Evolutionary conservation across 1,140 invertebrate species (phyloP).

Genomic region (Dreissena polymorpha): DNA sequence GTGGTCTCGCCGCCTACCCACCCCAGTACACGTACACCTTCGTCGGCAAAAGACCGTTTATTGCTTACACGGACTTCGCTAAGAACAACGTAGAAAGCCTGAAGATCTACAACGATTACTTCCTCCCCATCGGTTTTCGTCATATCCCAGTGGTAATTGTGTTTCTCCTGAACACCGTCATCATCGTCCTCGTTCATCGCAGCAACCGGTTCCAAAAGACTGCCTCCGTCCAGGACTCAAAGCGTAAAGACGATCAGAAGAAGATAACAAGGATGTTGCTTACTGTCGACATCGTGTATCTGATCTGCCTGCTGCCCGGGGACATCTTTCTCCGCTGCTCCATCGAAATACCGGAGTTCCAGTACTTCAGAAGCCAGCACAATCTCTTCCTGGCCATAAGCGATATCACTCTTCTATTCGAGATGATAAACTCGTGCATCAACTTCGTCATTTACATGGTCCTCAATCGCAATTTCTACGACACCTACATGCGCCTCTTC

Average conservation of each 20-base stretch:
- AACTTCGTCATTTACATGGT: conserved; percentile 65
- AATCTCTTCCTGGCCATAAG: conserved; percentile 59
- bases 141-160: conserved; percentile 52
- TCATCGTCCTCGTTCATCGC: conserved; percentile 44
- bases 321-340: conserved; percentile 38
- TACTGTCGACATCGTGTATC: conserved; percentile 46
- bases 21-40: conserved; percentile 24
- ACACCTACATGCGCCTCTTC: conserved; percentile 40
- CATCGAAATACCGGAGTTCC: conserved; percentile 32
- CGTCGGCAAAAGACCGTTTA: neutral
- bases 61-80: conserved; percentile 46
- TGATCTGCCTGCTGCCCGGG: conserved; percentile 56
- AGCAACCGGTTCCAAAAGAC: conserved; percentile 20
- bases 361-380: conserved; percentile 52
- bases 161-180: conserved; percentile 46
- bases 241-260: conserved; percentile 18
- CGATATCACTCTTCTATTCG: conserved; percentile 53
- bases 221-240: neutral
- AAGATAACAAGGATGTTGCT: conserved; percentile 56
- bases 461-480: conserved; percentile 56
- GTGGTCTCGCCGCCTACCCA: neutral
- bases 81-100: conserved; percentile 33
- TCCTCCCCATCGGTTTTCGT: conserved; percentile 46
- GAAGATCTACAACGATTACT: conserved; percentile 43
- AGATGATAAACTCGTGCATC: conserved; percentile 56